phyloP scores from a whole-genome alignment of 1,140 invertebrate species.

The Pseudomyrmex gracilis region DNA sequence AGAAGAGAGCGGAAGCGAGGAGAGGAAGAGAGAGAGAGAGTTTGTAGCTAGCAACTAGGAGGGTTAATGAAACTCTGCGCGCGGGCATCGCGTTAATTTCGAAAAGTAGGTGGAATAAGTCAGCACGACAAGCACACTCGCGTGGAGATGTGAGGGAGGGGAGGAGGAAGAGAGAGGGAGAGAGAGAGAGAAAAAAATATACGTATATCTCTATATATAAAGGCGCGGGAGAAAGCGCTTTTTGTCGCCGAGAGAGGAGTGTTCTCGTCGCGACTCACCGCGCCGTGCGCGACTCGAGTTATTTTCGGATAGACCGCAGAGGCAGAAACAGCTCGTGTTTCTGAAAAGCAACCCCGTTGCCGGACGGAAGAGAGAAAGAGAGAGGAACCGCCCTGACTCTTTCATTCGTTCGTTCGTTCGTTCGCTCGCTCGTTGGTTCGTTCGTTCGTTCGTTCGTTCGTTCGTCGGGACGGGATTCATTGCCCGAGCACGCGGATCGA shows the following conservation, averaged over 20 bases:
- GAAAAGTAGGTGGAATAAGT: conserved; percentile 70
- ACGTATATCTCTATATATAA: not conserved
- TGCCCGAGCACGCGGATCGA: conserved; percentile 41
- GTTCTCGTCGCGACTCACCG: conserved; percentile 11
- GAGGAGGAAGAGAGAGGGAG: too few species aligned
- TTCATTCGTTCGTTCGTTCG: conserved; percentile 47
- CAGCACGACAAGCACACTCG: conserved; percentile 37
- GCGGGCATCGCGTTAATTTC: conserved; percentile 62
- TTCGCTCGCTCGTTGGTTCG: too few species aligned
- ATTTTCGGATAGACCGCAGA: conserved; percentile 42
- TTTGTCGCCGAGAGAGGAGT: conserved; percentile 19
- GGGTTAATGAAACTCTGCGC: conserved; percentile 37
- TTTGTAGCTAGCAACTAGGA: not conserved
- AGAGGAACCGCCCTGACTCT: conserved; percentile 45
- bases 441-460: conserved; percentile 47
- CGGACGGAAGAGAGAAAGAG: not conserved
- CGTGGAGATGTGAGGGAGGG: not conserved
- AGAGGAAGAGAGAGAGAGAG: too few species aligned
- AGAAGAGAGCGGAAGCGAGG: not conserved
- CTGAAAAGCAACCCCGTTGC: conserved; percentile 48
- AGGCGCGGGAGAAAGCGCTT: conserved; percentile 18
- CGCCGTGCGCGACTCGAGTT: conserved; percentile 6
- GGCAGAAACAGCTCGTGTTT: conserved; percentile 27
- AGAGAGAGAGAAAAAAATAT: not conserved
- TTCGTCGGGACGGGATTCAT: conserved; percentile 49